phyloP scores from a whole-genome alignment of 2,113 vertebrate species.

The Colaptes auratus region DNA sequence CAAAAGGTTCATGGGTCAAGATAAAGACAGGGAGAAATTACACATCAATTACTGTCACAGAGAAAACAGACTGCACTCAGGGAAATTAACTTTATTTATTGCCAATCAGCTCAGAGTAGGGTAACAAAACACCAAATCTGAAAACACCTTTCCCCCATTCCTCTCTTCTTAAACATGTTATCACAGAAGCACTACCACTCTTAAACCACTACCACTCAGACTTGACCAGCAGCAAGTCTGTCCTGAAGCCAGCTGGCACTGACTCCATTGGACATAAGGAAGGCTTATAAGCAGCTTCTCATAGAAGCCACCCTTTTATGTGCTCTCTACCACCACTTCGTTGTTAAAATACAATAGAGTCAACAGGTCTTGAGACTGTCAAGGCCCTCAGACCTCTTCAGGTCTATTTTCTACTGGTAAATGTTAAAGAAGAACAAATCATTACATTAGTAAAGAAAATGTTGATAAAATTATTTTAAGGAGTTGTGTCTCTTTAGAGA shows the following conservation, averaged over 20 bases:
- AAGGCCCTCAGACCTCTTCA: background rate
- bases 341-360: background rate
- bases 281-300: background rate
- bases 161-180: background rate
- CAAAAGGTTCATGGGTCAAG: background rate
- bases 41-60: background rate
- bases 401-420: background rate
- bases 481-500: background rate
- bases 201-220: background rate
- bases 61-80: background rate
- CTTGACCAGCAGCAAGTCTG: background rate
- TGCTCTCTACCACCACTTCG: background rate
- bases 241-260: background rate
- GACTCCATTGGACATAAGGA: background rate
- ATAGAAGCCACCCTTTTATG: background rate
- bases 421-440: background rate
- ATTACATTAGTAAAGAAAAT: background rate
- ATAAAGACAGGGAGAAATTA: background rate
- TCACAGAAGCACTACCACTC: background rate
- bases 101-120: background rate
- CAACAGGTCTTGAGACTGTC: background rate
- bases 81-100: background rate
- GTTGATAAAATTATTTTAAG: background rate
- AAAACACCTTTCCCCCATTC: background rate
- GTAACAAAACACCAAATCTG: background rate